Conservation (phyloP, 2,113 vertebrate species). For the Thomomys bottae region DNA sequence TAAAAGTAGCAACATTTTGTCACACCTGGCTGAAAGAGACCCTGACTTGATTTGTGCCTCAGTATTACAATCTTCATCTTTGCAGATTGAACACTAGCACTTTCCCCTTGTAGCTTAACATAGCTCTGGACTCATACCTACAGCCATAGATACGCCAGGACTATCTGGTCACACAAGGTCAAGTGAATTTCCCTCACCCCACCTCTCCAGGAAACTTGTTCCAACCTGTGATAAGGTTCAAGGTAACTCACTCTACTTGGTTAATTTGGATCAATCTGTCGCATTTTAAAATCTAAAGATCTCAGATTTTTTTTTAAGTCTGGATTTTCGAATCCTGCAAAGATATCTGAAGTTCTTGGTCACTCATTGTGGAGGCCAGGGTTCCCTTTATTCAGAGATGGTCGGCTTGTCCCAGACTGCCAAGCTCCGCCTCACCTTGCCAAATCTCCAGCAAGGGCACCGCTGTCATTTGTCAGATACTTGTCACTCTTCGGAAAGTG, state of each 20-base stretch:
- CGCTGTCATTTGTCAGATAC: neutral
- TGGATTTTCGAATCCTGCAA: neutral
- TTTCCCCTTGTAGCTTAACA: neutral
- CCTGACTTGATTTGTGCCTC: neutral
- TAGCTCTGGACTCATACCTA: neutral
- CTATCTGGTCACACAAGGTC: neutral
- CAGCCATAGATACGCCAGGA: accelerated
- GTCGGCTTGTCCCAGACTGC: too few relatives aligned
- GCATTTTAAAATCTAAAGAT: neutral
- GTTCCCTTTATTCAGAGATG: neutral
- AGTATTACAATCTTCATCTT: neutral
- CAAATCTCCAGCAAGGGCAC: neutral
- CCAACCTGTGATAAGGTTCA: neutral
- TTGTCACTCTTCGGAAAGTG: neutral
- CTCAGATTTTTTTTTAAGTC: neutral
- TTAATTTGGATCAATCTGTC: neutral
- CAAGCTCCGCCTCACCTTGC: neutral
- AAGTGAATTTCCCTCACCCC: too few relatives aligned
- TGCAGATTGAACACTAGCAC: neutral
- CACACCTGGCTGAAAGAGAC: neutral
- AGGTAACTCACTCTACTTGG: neutral
- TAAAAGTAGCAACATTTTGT: neutral
- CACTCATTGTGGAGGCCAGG: neutral
- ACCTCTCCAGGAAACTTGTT: neutral
- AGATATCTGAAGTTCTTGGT: neutral